Evolutionary conservation across 2,113 vertebrate species (phyloP).

Genomic region (Chloroceryle aenea): DNA sequence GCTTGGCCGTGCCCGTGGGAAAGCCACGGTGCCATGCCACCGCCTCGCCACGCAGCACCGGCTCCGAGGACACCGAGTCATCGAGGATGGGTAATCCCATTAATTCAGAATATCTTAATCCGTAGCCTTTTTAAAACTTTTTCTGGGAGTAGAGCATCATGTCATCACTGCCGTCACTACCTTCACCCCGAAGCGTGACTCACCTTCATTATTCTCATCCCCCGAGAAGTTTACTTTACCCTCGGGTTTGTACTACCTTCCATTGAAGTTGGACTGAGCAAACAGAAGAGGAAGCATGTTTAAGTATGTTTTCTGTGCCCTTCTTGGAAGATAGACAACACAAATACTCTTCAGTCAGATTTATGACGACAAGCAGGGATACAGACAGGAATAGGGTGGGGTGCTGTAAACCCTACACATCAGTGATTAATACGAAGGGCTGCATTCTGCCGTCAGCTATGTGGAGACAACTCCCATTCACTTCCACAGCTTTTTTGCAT

Average conservation of each 20-base stretch:
- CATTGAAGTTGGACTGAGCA: slow-evolving; percentile 61
- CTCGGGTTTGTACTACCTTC: slow-evolving; percentile 68
- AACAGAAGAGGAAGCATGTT: slow-evolving; percentile 74
- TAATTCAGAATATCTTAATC: slow-evolving; percentile 39
- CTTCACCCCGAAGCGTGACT: neutral
- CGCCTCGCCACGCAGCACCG: neutral
- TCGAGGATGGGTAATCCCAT: neutral
- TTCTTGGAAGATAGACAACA: slow-evolving; percentile 77
- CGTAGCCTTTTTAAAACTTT: neutral
- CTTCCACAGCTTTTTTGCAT: slow-evolving; percentile 9
- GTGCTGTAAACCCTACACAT: slow-evolving; percentile 68
- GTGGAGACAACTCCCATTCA: slow-evolving; percentile 46
- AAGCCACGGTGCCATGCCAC: accelerated
- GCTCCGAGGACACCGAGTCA: slow-evolving; percentile 25
- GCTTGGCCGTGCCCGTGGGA: accelerated
- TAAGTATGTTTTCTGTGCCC: slow-evolving; percentile 72
- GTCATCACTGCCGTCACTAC: slow-evolving; percentile 7
- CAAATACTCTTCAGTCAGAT: slow-evolving; percentile 77
- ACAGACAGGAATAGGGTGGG: slow-evolving; percentile 77
- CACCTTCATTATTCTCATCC: slow-evolving; percentile 54
- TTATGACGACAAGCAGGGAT: slow-evolving; percentile 74
- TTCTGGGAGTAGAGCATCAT: slow-evolving; percentile 10
- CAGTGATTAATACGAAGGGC: slow-evolving; percentile 48
- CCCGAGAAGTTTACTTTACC: slow-evolving; percentile 75
- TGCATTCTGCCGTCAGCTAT: slow-evolving; percentile 13